Percentiles rank a stretch among this genome's conserved stretches.
Conservation (phyloP, 2,113 vertebrate species). For the Triplophysa tibetana region DNA sequence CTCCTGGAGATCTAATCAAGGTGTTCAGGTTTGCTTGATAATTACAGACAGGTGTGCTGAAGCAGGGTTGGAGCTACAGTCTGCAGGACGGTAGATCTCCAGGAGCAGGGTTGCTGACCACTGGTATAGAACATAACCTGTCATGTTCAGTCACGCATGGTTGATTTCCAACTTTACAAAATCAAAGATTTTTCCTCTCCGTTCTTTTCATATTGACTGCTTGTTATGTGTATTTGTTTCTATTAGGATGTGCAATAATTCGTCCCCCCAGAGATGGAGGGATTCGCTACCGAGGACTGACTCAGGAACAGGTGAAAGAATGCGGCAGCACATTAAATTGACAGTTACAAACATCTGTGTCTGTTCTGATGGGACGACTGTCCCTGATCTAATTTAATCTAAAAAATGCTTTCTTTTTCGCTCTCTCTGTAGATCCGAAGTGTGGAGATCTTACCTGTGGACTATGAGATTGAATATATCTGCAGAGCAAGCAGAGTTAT, state of each 20-base stretch:
- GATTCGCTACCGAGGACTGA: slow-evolving; percentile 92
- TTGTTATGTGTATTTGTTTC: background rate
- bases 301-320: slow-evolving; percentile 79
- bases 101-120: too few relatives aligned
- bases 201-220: slow-evolving; percentile 27
- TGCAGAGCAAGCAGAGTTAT: slow-evolving; percentile 80
- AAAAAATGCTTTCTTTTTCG: background rate
- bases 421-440: slow-evolving; percentile 54
- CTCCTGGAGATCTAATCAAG: too few relatives aligned
- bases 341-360: slow-evolving; percentile 1
- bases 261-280: slow-evolving; percentile 91
- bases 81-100: too few relatives aligned
- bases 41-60: too few relatives aligned
- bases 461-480: slow-evolving; percentile 87
- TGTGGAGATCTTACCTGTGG: slow-evolving; percentile 77
- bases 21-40: too few relatives aligned
- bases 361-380: slow-evolving; percentile 7
- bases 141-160: background rate
- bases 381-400: background rate
- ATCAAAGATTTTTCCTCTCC: background rate
- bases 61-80: too few relatives aligned
- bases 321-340: slow-evolving; percentile 44
- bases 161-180: too few relatives aligned
- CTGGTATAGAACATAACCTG: too few relatives aligned
- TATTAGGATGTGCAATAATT: slow-evolving; percentile 87